phyloP scores from a whole-genome alignment of 1,140 invertebrate species.

The Sitodiplosis mosellana region DNA sequence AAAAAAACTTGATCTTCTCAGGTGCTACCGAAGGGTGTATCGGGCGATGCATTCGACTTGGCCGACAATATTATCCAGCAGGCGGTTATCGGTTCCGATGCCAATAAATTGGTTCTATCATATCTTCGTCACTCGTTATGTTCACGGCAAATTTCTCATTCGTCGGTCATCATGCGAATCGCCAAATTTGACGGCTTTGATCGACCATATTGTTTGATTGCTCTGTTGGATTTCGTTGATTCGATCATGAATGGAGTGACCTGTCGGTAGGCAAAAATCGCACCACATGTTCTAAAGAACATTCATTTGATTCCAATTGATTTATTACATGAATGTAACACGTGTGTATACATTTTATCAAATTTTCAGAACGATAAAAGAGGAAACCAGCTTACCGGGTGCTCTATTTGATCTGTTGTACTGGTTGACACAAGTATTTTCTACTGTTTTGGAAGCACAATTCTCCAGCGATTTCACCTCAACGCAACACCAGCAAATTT shows the following conservation, averaged over 20 bases:
- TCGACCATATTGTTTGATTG: conserved; percentile 74
- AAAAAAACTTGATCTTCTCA: conserved; percentile 9
- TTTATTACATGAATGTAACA: background rate
- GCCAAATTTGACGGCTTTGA: conserved; percentile 76
- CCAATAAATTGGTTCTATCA: conserved; percentile 69
- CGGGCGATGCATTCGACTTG: conserved; percentile 78
- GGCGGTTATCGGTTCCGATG: conserved; percentile 76
- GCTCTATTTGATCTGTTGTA: conserved; percentile 55
- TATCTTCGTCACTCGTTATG: conserved; percentile 84
- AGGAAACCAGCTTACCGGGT: conserved; percentile 56
- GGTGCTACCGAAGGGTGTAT: conserved; percentile 66
- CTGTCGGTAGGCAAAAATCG: conserved; percentile 15
- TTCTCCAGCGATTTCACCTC: too few relatives aligned
- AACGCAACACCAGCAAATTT: too few relatives aligned
- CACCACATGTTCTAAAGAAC: background rate
- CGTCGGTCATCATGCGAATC: conserved; percentile 70
- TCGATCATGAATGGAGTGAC: conserved; percentile 50
- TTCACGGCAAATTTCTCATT: conserved; percentile 77
- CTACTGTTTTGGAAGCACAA: conserved; percentile 34
- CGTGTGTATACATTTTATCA: background rate
- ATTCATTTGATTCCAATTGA: background rate
- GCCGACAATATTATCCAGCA: conserved; percentile 86
- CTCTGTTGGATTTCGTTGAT: conserved; percentile 70
- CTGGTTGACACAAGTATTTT: conserved; percentile 67
- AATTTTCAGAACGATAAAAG: conserved; percentile 53